Base-by-base conservation (phyloP, 2,888 invertebrate species). In the Dynastes grantii region DNA sequence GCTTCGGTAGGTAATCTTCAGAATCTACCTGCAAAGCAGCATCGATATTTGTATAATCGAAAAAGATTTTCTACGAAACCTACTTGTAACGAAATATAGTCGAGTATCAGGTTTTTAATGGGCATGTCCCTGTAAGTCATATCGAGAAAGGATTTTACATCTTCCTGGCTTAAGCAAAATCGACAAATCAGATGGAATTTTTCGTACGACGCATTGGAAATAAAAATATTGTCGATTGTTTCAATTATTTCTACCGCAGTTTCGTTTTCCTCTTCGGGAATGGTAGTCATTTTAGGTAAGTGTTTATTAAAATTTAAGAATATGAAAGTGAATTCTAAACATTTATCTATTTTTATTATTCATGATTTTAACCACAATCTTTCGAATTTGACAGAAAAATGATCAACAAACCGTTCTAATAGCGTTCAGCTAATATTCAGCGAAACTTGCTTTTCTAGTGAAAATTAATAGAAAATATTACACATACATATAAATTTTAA, bases 1-100 rank as follows among this genome's bases (percentile, higher is more conserved):
- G 16, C 51, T 71, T 37, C 13, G 78, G 78, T 32, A 78, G 51
- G 53, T 16, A 64, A 78, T 78, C 78, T 32, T 73, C 49, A n/a
- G 51, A 16, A 32, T 78, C 71, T 16, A 73, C 78, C 78, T 78
- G 53, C 40, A 73, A 73, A 63, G 3, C 63, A n/a, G 37, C 16
- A 61, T 49, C n/a, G 45, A 22, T 55, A 58, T 40, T 55, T 55
- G 16, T 27, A 61, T 13, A 6, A 22, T 63, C 63, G 16, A 11
- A 13, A 61, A n/a, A 22, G 22, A 58, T 6, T 22, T 45, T 22
- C 9, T 45, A 61, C 9, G 13, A 49, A 5, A 13, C 29, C 11
- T 75, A 75, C 73, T 61, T 75, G 61, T 29, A 75, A 49, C n/a
- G 73, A 75, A 13, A 40, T 45, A 27, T 45, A 61, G 45, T 75